Evolutionary conservation across 2,888 invertebrate genomes (phyloP).

Genomic region (Eupithecia tripunctaria): DNA sequence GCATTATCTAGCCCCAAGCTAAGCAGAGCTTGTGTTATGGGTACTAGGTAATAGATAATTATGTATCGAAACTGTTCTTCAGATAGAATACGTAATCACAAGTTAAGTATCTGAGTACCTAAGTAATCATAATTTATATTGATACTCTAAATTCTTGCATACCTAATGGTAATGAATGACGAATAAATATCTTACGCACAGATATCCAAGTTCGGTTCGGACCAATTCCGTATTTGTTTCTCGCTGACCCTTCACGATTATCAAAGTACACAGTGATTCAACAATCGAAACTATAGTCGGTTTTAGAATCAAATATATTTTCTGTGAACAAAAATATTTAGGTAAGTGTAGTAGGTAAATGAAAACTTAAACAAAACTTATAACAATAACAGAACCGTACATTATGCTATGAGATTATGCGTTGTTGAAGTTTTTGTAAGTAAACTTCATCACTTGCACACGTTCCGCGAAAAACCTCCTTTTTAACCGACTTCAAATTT

Average conservation of each 20-base stretch:
- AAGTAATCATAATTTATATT: not conserved
- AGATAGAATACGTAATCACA: too few species aligned
- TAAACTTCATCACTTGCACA: too few species aligned
- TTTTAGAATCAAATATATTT: not conserved
- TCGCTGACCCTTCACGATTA: constrained; percentile 19
- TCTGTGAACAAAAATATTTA: not conserved
- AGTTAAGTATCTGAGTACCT: too few species aligned
- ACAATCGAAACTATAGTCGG: constrained; percentile 36
- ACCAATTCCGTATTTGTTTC: constrained; percentile 15
- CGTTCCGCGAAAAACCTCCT: not conserved
- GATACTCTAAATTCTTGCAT: constrained; percentile 2
- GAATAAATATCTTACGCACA: constrained; percentile 8
- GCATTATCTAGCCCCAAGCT: too few species aligned
- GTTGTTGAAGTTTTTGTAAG: too few species aligned
- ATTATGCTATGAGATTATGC: too few species aligned
- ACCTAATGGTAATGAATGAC: not conserved
- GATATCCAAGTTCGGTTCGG: constrained; percentile 16
- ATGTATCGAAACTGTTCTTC: too few species aligned
- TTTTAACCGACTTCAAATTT: too few species aligned
- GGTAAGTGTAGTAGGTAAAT: too few species aligned
- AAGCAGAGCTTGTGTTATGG: too few species aligned
- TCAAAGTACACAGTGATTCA: constrained; percentile 37
- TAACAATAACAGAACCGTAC: not conserved
- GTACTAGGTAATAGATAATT: too few species aligned
- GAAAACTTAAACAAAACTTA: not conserved